Percentiles rank a stretch among this genome's conserved stretches.
phyloP scores from a whole-genome alignment of 2,888 invertebrate genomes.

The Drosophila pseudotalamancana region DNA sequence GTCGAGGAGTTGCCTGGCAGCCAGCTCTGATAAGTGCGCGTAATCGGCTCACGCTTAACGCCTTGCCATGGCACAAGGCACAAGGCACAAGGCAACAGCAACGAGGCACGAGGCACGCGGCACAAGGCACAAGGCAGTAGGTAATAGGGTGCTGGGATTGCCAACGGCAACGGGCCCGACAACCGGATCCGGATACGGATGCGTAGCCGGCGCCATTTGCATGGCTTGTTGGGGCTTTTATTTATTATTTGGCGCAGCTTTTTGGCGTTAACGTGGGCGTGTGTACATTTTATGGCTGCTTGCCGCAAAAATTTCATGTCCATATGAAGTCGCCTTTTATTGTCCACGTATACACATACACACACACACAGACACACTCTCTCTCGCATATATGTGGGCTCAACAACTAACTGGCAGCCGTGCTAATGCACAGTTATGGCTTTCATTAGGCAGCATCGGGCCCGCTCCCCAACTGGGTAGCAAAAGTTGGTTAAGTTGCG shows the following conservation, averaged over 20 bases:
- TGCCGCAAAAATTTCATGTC: conserved; percentile 62
- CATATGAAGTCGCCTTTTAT: conserved; percentile 59
- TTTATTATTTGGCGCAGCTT: conserved; percentile 59
- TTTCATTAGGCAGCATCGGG: conserved; percentile 47
- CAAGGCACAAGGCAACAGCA: too few relatives aligned
- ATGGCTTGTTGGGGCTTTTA: conserved; percentile 56
- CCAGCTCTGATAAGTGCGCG: conserved; percentile 65
- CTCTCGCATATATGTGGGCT: neutral
- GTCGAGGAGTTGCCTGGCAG: conserved; percentile 31
- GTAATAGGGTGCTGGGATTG: neutral
- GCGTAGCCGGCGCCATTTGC: conserved; percentile 59
- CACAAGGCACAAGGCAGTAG: neutral
- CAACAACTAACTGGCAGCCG: conserved; percentile 39
- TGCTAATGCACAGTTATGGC: conserved; percentile 59
- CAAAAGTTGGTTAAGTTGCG: conserved; percentile 53
- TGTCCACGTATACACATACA: conserved; percentile 33
- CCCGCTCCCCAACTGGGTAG: conserved; percentile 1
- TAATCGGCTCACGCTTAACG: conserved; percentile 77
- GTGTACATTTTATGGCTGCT: conserved; percentile 57
- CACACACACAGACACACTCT: too few relatives aligned
- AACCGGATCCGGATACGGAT: conserved; percentile 60
- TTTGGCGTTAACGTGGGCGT: conserved; percentile 17
- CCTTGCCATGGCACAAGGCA: conserved; percentile 30
- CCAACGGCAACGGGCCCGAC: conserved; percentile 12
- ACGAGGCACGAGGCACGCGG: neutral